These are phyloP conservation scores for Crypturellus tataupa DNA, from an alignment of 2,797 vertebrate genomes.

Conservation along the genomic window DNA sequence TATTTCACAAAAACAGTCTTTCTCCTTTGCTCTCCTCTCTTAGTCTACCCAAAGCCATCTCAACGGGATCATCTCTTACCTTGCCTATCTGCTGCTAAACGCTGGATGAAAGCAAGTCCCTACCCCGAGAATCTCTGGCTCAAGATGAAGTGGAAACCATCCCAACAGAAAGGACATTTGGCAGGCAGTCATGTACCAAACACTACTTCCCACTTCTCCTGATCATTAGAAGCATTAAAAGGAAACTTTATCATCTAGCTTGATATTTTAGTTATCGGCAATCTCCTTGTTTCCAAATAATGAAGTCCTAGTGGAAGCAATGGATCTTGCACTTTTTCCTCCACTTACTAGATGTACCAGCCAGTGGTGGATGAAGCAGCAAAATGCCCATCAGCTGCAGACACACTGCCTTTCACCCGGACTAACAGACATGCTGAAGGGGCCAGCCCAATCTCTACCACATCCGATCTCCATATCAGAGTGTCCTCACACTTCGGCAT, in stretches of 20 bases:
- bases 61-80: not conserved
- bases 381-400: not conserved
- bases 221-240: slow-evolving; percentile 31
- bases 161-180: slow-evolving; percentile 29
- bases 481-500: not conserved
- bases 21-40: not conserved
- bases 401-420: not conserved
- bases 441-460: not conserved
- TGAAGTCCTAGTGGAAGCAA: slow-evolving; percentile 5
- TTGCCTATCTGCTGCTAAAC: slow-evolving; percentile 1
- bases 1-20: not conserved
- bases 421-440: not conserved
- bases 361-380: not conserved
- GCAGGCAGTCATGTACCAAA: not conserved
- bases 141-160: slow-evolving; percentile 15
- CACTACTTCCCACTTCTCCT: slow-evolving; percentile 36
- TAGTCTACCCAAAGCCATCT: not conserved
- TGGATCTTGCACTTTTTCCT: not conserved
- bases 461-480: fast-evolving
- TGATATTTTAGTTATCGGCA: slow-evolving; percentile 18
- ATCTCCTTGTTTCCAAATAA: slow-evolving; percentile 36
- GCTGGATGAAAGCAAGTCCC: not conserved
- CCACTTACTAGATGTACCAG: not conserved
- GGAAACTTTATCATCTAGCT: slow-evolving; percentile 14
- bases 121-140: slow-evolving; percentile 8